Evolutionary conservation across 2,888 invertebrate genomes (phyloP), one percentile per base, ranked within the genome.

Genomic region (Apotomis capreana): DNA sequence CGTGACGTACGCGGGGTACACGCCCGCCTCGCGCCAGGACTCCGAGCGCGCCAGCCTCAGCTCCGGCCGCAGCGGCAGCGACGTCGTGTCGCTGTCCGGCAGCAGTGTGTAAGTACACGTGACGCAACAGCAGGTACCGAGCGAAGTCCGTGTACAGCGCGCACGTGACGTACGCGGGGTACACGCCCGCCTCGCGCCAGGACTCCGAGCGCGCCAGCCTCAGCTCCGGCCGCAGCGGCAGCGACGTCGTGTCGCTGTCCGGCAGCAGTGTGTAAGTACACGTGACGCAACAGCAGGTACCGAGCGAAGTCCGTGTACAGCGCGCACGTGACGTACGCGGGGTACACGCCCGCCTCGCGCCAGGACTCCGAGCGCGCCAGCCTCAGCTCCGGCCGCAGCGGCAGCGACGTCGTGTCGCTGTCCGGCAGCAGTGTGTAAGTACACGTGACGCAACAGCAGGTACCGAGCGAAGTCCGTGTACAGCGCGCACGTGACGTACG

Each of bases 311-410:
- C 93, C 75, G 95, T 94, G 87, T 95, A 95, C 88, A 92, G 91
- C 89, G 92, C 93, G 86, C 97, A 97, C 94, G 96, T 96, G 83
- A 95, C 95, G 84, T 97, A 97, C 94, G 96, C 95, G 87, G 97
- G 98, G 77, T 98, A 97, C 95, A 97, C 98, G 91, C 97, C 98
- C 80, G 97, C 97, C 78, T 98, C 98, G 80, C 96, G 98, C 79
- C 98, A 98, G 91, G 98, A 99, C 94, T 98, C 98, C 82, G 98
- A 98, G 94, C 95, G 98, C 81, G 98, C 98, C 90, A 97, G 97
- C 87, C 95, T 98, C 85, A 98, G 98, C 94, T 98, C 98, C 83
- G 97, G 97, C 73, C 95, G 97, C 86, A 97, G 98, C 73, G 98
- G 98, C 90, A 96, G 97, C 81, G 98, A 98, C 89, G 97, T 96